These are phyloP conservation scores for Cantharis lateralis DNA, from an alignment of 2,888 invertebrate genomes.

Conservation along the genomic window DNA sequence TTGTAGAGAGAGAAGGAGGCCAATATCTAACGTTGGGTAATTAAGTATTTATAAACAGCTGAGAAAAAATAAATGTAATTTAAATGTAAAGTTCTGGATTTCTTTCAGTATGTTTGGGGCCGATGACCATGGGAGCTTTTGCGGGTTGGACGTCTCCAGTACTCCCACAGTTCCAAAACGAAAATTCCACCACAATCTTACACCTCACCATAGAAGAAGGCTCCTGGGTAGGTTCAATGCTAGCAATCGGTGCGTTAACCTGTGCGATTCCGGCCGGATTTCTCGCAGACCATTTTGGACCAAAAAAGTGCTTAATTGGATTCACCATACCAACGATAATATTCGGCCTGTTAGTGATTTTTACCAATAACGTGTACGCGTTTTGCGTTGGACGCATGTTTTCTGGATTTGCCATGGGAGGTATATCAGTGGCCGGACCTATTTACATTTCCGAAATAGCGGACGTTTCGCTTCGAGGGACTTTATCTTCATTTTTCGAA, in stretches of 20 bases:
- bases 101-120: conserved; percentile 68
- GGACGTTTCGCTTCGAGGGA: conserved; percentile 76
- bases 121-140: conserved; percentile 71
- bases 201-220: conserved; percentile 51
- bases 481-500: conserved; percentile 81
- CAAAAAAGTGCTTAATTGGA: conserved; percentile 66
- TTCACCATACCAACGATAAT: conserved; percentile 67
- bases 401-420: conserved; percentile 71
- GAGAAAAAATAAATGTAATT: too few species aligned
- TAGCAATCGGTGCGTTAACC: conserved; percentile 73
- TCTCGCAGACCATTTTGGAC: conserved; percentile 68
- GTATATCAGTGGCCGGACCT: conserved; percentile 76
- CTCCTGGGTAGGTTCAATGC: conserved; percentile 69
- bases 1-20: too few species aligned
- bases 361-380: neutral
- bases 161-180: conserved; percentile 60
- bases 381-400: conserved; percentile 64
- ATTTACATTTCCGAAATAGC: conserved; percentile 85
- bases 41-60: too few species aligned
- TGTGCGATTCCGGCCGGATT: conserved; percentile 73
- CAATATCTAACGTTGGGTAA: too few species aligned
- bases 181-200: conserved; percentile 37
- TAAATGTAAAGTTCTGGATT: neutral
- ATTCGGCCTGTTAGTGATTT: conserved; percentile 63
- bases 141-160: conserved; percentile 81